phyloP scores from a whole-genome alignment of 2,113 vertebrate genomes.

The Motacilla alba region DNA sequence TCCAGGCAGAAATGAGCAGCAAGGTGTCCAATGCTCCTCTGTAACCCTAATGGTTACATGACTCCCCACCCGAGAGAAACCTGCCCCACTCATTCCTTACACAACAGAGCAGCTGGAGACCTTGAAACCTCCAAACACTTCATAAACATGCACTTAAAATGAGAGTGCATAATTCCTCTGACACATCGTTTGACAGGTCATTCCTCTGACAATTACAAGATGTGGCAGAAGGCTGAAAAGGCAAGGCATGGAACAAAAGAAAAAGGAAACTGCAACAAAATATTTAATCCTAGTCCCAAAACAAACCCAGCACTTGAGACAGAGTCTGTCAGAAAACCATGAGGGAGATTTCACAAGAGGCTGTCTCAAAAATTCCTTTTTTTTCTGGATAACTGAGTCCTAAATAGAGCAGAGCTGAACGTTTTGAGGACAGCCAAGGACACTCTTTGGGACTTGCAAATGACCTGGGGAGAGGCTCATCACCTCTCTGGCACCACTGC shows the following conservation, averaged over 20 bases:
- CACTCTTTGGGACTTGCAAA: neutral
- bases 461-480: neutral
- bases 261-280: neutral
- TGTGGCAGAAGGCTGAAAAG: neutral
- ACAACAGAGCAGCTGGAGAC: neutral
- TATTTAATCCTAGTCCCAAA: neutral
- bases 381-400: neutral
- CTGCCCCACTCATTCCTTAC: neutral
- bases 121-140: neutral
- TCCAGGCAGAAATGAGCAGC: neutral
- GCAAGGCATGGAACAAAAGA: neutral
- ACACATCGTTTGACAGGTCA: neutral
- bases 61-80: neutral
- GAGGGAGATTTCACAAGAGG: neutral
- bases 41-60: accelerated
- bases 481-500: neutral
- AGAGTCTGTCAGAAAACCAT: neutral
- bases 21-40: neutral
- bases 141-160: neutral
- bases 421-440: neutral
- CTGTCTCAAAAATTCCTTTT: neutral
- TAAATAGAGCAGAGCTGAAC: neutral
- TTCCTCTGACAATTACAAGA: neutral
- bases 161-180: neutral
- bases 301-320: neutral